Evolutionary conservation across 2,113 vertebrate genomes (phyloP), one percentile per base, ranked within the genome.

Genomic region (Apteryx mantelli): DNA sequence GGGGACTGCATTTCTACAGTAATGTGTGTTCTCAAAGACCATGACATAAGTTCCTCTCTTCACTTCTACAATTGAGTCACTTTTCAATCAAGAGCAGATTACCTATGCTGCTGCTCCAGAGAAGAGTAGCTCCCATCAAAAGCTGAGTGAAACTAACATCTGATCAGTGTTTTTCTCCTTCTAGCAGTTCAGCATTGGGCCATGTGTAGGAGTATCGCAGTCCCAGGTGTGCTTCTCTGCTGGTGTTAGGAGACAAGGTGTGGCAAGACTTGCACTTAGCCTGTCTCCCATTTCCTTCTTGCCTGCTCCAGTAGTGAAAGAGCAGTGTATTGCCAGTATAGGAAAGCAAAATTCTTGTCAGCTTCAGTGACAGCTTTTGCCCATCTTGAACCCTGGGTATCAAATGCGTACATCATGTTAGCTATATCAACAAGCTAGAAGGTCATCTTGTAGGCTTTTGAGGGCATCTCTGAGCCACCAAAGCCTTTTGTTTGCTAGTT

Each of bases 331-430:
- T 78, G 52, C 38, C 73, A 60, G 32, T 56, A 19, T 34, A 69
- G 88, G 66, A 75, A 30, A 75, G 40, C 40, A 50, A 19, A 86
- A 36, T 86, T 32, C 34, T 71, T 58, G 13, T 17, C n/a, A 71
- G 56, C 46, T 63, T 71, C 85, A 63, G 14, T 80, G 63, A 30
- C 68, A 80, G 7, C 46, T 61, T 55, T 66, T 34, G 40, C 64
- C 28, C 22, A 2, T 69, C 60, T 40, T 64, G 44, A 79, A 32
- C 34, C 9, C 13, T 56, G 48, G 9, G 3, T 78, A 5, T 56
- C 60, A 13, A 1, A 15, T 3, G 6, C 18, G 9, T 80, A n/a
- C 28, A 4, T 17, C 2, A 10, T 0, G 0, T 34, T 44, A 52
- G 19, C 7, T 64, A 1, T 81, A 71, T 40, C 46, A 78, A 26